Conservation (phyloP, 1,140 invertebrate species). For the Sinella curviseta region DNA sequence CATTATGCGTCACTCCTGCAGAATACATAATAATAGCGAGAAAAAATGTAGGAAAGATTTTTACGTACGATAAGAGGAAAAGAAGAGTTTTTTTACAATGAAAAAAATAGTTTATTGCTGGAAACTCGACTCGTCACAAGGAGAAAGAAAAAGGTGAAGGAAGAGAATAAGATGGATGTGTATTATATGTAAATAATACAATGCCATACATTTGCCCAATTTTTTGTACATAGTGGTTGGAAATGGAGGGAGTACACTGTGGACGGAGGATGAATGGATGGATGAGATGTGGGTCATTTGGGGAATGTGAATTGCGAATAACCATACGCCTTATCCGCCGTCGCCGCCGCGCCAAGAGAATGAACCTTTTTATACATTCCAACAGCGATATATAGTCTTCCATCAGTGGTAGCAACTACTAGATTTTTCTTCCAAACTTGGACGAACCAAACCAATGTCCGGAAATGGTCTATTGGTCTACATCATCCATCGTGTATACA, state of each 20-base stretch:
- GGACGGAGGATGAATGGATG: background rate
- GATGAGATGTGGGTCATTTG: slow-evolving; percentile 24
- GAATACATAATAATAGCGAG: background rate
- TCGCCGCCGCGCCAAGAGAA: too few species aligned
- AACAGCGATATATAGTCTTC: too few species aligned
- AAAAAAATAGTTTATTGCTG: slow-evolving; percentile 13
- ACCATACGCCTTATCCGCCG: background rate
- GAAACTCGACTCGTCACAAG: too few species aligned
- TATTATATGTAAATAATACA: background rate
- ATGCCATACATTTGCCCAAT: background rate
- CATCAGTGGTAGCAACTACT: too few species aligned
- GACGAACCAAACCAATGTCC: background rate
- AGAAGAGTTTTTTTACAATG: background rate
- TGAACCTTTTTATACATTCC: too few species aligned
- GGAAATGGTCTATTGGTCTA: slow-evolving; percentile 8
- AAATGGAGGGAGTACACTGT: background rate
- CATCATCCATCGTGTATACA: background rate
- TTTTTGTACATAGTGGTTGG: background rate
- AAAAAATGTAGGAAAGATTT: too few species aligned
- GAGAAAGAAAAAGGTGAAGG: background rate
- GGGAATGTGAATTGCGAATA: slow-evolving; percentile 17
- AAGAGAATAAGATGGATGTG: too few species aligned
- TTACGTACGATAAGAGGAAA: too few species aligned
- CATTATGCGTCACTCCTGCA: background rate
- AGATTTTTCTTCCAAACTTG: background rate